phyloP scores from a whole-genome alignment of 2,888 invertebrate species.

The Hybos culiciformis region DNA sequence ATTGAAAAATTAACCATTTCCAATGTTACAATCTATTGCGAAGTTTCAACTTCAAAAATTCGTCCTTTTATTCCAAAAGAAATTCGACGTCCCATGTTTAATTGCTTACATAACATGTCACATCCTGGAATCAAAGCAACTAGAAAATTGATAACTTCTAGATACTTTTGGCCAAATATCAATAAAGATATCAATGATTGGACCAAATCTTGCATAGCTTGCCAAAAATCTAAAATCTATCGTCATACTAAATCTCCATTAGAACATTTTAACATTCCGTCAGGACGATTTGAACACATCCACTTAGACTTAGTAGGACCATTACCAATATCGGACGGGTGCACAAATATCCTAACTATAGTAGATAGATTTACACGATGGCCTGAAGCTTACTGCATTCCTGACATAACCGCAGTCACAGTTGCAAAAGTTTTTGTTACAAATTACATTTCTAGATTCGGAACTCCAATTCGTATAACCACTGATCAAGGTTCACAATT shows the following conservation, averaged over 20 bases:
- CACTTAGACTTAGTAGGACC: constrained; percentile 27
- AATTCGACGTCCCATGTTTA: constrained; percentile 2
- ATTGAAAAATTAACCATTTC: too few species aligned
- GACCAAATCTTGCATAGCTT: constrained; percentile 20
- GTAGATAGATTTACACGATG: constrained; percentile 12
- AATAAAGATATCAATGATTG: constrained; percentile 19
- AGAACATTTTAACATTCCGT: constrained; percentile 3
- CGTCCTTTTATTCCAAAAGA: constrained; percentile 15
- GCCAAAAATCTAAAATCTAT: constrained; percentile 5
- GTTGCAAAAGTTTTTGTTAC: constrained; percentile 10
- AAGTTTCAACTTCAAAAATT: not conserved
- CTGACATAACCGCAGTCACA: constrained; percentile 9
- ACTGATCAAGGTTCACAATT: constrained; percentile 12
- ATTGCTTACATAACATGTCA: not conserved
- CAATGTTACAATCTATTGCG: not conserved
- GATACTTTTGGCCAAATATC: constrained; percentile 21
- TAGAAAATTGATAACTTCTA: constrained; percentile 12
- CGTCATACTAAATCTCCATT: not conserved
- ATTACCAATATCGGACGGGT: constrained; percentile 16
- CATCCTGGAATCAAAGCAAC: constrained; percentile 15
- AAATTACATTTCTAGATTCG: constrained; percentile 11
- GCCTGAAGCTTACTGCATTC: constrained; percentile 11
- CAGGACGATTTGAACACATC: constrained; percentile 13
- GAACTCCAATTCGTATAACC: constrained; percentile 6
- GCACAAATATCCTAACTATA: constrained; percentile 9